Evolutionary conservation across 2,797 vertebrate species (phyloP).

Genomic region (Hylomyscus alleni): DNA sequence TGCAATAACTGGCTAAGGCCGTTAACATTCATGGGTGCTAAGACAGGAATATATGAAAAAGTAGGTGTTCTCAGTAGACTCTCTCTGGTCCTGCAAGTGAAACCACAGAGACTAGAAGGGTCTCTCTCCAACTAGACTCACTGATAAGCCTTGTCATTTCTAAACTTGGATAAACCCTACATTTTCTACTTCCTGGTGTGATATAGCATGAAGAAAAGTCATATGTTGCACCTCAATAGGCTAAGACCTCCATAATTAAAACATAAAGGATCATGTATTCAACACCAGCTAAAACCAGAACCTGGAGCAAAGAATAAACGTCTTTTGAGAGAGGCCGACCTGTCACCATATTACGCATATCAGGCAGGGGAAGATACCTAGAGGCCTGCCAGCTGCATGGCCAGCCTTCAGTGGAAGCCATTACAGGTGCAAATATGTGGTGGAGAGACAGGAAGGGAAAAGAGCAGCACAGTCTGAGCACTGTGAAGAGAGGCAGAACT

Average conservation of each 20-base stretch:
- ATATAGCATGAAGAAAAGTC: slow-evolving; percentile 3
- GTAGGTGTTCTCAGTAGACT: background rate
- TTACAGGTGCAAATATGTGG: background rate
- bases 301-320: background rate
- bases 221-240: background rate
- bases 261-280: slow-evolving; percentile 1
- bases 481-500: background rate
- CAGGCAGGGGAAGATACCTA: background rate
- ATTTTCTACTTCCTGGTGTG: background rate
- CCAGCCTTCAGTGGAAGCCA: background rate
- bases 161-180: background rate
- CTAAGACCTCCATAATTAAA: slow-evolving; percentile 58
- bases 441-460: background rate
- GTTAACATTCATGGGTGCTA: background rate
- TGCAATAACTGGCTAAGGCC: background rate
- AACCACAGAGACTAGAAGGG: background rate
- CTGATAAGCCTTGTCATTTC: background rate
- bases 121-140: background rate
- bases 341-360: background rate
- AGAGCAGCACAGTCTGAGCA: background rate
- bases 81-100: background rate
- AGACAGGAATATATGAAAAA: slow-evolving; percentile 25
- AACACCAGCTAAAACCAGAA: slow-evolving; percentile 27
- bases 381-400: background rate
- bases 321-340: background rate